Evolutionary conservation across 2,113 vertebrate species (phyloP).

Genomic region (Dissostichus mawsoni): DNA sequence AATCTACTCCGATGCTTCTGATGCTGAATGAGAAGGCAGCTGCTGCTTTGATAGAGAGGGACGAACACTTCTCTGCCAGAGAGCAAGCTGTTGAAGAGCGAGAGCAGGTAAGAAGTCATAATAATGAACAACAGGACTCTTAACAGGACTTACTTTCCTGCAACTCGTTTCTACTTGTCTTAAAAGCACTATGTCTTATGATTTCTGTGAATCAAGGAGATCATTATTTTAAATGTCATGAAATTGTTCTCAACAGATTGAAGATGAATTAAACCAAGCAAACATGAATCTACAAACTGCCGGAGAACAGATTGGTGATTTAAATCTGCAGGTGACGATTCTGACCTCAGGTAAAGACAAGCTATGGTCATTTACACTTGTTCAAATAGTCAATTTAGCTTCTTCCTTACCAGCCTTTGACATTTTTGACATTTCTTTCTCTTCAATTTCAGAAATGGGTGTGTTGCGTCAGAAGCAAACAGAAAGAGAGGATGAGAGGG

Average conservation of each 20-base stretch:
- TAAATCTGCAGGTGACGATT: conserved; percentile 81
- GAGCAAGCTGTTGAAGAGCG: conserved; percentile 77
- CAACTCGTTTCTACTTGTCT: neutral
- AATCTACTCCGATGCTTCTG: conserved; percentile 71
- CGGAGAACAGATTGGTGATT: conserved; percentile 75
- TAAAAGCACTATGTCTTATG: too few species aligned
- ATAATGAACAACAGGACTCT: neutral
- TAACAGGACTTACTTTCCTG: neutral
- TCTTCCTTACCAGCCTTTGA: neutral
- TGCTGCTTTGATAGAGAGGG: conserved; percentile 74
- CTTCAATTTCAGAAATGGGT: conserved; percentile 76
- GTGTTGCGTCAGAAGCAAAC: conserved; percentile 80
- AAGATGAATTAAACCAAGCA: conserved; percentile 69
- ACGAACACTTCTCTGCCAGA: conserved; percentile 71
- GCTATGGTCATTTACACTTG: neutral
- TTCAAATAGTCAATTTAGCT: too few species aligned
- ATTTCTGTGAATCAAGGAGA: neutral
- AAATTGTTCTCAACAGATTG: conserved; percentile 61
- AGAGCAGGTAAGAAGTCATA: conserved; percentile 67
- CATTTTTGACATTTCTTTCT: neutral
- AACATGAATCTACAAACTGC: conserved; percentile 70
- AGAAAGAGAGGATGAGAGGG: conserved; percentile 73
- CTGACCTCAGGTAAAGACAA: conserved; percentile 78
- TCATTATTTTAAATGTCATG: accelerated
- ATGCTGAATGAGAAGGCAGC: conserved; percentile 81